Base-by-base conservation (phyloP, 2,113 vertebrate species). In the Laterallus jamaicensis region DNA sequence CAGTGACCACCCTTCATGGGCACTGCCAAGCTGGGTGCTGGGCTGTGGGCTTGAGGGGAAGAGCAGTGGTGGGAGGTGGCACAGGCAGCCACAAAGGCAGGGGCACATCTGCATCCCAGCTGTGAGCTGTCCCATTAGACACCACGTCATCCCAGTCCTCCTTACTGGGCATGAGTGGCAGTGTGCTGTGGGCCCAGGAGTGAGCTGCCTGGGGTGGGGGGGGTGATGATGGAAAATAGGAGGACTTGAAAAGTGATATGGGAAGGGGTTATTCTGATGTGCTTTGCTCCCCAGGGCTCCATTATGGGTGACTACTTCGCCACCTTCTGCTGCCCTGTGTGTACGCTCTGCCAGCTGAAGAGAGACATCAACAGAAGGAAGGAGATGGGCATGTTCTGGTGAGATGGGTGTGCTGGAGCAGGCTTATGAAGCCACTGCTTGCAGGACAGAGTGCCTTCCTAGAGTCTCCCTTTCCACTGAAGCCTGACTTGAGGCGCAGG, bases 301-400 rank as follows among this genome's bases (percentile, higher is more conserved):
- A 87, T 98, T 40, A 14, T 97, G 54, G 0, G 3, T 2, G 98
- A 98, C 71, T 96, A 1, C 1, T 2, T 12, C 3, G 0, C 31
- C 5, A 0, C 15, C 1, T 0, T 2, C 1, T 98, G 11, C 6
- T 97, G 95, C 42, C 3, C 49, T 15, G 0, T 7, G 0, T 98
- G 98, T 3, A 2, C 96, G 1, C 8, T 98, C 29, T 98, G 98
- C 84, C 98, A 98, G 86, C 82, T 98, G 63, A 98, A 98, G 94
- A 97, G 98, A 86, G 98, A 98, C 50, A 98, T 98, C 93, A 98
- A 97, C 6, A n/a, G 15, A 22, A 96, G 98, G 58, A 95, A 9
- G 77, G 75, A 70, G 17, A 56, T 66, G 91, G 88, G 64, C 24
- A 58, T 58, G 6, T 98, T 98, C 94, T 98, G 86, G 81, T 83